Conservation (phyloP, 2,113 vertebrate genomes). For the Petroica traversi region DNA sequence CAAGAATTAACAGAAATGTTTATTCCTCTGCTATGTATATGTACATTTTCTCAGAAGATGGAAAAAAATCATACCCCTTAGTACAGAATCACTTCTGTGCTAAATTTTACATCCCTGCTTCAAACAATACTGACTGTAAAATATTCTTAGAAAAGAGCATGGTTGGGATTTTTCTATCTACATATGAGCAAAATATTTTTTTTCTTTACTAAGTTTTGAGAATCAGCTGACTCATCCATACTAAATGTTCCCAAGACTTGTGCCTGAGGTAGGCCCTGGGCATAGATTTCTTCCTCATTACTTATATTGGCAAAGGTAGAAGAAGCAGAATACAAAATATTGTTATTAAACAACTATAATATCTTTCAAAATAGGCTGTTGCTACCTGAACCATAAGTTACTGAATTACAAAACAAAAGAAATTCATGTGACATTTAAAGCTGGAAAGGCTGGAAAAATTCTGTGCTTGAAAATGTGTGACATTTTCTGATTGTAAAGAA, state of each 20-base stretch:
- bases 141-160: not conserved
- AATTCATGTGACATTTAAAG: not conserved
- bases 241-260: not conserved
- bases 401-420: not conserved
- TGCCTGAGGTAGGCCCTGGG: not conserved
- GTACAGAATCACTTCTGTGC: not conserved
- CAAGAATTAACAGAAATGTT: not conserved
- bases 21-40: not conserved
- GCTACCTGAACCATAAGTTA: not conserved
- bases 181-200: not conserved
- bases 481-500: conserved; percentile 12
- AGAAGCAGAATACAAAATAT: not conserved
- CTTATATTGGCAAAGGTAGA: not conserved
- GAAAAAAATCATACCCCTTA: not conserved
- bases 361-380: not conserved
- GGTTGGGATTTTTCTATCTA: not conserved
- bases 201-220: not conserved
- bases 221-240: not conserved
- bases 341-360: not conserved
- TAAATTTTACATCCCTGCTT: not conserved
- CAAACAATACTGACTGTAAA: not conserved
- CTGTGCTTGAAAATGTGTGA: not conserved
- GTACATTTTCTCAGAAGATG: not conserved
- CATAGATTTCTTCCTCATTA: not conserved
- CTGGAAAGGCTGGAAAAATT: not conserved